Percentiles rank a stretch among this genome's conserved stretches.
These are phyloP conservation scores for Cerastoderma edule DNA, from an alignment of 2,888 invertebrate genomes.

Conservation along the genomic window DNA sequence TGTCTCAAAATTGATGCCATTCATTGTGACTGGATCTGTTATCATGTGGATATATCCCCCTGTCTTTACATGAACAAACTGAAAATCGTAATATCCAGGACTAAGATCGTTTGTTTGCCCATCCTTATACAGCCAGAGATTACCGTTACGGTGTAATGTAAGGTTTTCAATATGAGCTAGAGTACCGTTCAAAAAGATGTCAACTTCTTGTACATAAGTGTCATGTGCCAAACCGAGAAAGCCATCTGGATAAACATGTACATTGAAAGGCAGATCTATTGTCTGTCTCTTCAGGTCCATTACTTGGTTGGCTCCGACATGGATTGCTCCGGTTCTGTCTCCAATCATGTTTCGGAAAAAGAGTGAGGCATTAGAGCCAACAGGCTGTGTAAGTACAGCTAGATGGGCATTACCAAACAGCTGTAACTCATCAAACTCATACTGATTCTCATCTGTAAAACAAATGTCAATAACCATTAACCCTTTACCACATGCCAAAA, in stretches of 20 bases:
- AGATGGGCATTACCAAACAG: conserved; percentile 74
- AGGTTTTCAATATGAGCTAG: conserved; percentile 70
- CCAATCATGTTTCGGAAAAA: conserved; percentile 75
- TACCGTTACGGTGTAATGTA: conserved; percentile 72
- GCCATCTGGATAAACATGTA: conserved; percentile 72
- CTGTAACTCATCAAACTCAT: conserved; percentile 74
- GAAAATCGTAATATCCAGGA: conserved; percentile 67
- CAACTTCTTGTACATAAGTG: conserved; percentile 70
- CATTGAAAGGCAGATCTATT: conserved; percentile 76
- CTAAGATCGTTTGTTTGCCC: conserved; percentile 62
- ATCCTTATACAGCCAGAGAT: conserved; percentile 67
- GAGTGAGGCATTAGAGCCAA: conserved; percentile 56
- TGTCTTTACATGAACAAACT: conserved; percentile 73
- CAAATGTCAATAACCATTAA: background rate
- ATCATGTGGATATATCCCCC: conserved; percentile 72
- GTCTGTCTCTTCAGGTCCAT: conserved; percentile 66
- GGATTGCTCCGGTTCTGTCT: conserved; percentile 73
- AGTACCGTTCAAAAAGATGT: conserved; percentile 73
- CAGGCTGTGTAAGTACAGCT: conserved; percentile 68
- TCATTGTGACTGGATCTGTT: conserved; percentile 68
- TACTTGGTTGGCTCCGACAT: conserved; percentile 67
- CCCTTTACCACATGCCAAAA: background rate
- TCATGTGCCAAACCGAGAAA: conserved; percentile 72
- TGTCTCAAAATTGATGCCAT: conserved; percentile 65
- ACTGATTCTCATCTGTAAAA: conserved; percentile 26